Evolutionary conservation across 2,888 invertebrate species (phyloP).

Genomic region (Lasioglossum lativentre): DNA sequence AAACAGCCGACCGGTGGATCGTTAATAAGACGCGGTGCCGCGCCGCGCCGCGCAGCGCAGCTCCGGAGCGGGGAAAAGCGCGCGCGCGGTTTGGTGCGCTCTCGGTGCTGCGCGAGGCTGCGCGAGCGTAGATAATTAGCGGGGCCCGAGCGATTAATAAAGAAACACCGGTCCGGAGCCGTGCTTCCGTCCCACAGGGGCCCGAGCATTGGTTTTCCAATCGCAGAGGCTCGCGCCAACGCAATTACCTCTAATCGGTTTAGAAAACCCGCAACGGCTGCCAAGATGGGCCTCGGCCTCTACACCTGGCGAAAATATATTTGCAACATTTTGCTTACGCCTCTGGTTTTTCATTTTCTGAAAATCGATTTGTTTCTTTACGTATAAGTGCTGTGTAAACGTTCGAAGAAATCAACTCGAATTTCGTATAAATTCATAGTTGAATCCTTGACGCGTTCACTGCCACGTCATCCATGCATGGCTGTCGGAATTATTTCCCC

Average conservation of each 20-base stretch:
- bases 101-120: not conserved
- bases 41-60: no score
- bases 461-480: no score
- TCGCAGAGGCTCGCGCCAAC: slow-evolving; percentile 11
- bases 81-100: not conserved
- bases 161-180: slow-evolving; percentile 29
- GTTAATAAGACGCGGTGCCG: slow-evolving; percentile 39
- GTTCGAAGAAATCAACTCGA: no score
- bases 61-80: not conserved
- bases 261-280: slow-evolving; percentile 61
- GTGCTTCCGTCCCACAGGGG: slow-evolving; percentile 32
- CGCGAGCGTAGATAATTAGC: slow-evolving; percentile 39
- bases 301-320: not conserved
- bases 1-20: slow-evolving; percentile 22
- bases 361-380: not conserved
- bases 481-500: no score
- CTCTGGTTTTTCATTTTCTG: not conserved
- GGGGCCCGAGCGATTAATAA: slow-evolving; percentile 39
- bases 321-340: not conserved
- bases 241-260: slow-evolving; percentile 72
- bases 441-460: not conserved
- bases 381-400: not conserved
- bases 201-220: slow-evolving; percentile 47
- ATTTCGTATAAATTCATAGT: not conserved
- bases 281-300: not conserved